These are phyloP conservation scores for Sorex maritimensis DNA, from an alignment of 2,797 vertebrate species.

Conservation along the genomic window DNA sequence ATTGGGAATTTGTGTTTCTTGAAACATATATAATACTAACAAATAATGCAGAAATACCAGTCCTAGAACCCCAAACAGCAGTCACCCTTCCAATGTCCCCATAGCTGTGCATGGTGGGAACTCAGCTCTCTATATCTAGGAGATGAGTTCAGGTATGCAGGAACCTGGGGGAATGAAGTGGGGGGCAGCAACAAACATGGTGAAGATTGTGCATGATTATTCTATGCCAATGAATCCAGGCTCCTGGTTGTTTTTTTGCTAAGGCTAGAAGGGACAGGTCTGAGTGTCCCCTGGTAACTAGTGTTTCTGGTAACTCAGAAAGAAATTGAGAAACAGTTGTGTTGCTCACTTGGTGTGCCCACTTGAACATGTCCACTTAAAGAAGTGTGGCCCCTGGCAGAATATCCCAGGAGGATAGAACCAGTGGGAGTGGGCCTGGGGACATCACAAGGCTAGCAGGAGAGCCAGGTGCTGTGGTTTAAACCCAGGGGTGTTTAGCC, in stretches of 20 bases:
- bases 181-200: neutral
- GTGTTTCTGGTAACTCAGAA: neutral
- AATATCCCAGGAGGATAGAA: neutral
- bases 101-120: neutral
- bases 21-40: neutral
- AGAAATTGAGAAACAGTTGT: no score
- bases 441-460: neutral
- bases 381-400: neutral
- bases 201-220: neutral
- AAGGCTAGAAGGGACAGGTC: neutral
- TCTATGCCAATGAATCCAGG: neutral
- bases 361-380: neutral
- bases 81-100: neutral
- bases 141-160: neutral
- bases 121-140: neutral
- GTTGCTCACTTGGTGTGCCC: neutral
- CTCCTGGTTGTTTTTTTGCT: neutral
- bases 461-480: accelerated
- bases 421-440: neutral
- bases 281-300: neutral
- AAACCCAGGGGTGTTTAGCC: neutral
- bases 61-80: neutral
- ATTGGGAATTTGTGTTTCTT: conserved; percentile 30
- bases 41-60: neutral
- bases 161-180: neutral